Base-by-base conservation (phyloP, 1,140 invertebrate genomes). In the Drosophila willistoni region DNA sequence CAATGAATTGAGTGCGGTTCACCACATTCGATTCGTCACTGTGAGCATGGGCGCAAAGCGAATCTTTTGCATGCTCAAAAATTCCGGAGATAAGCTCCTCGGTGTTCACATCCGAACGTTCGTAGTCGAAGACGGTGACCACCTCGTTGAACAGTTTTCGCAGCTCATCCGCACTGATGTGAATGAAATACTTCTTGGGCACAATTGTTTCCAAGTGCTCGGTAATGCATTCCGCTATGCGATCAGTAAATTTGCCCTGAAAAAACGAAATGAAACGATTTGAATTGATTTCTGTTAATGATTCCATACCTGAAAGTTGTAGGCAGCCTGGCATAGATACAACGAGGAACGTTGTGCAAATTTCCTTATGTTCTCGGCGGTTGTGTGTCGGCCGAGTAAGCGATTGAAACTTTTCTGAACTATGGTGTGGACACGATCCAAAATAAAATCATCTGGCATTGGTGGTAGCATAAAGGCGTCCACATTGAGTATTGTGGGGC, bases 161-260 rank as follows among this genome's bases (percentile, higher is more conserved):
- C 39, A 92, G 51, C 47, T 90, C 81, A 0, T 91, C 80, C 12
- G 68, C 67, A 13, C 71, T 74, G 6, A 92, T 77, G 63, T 87
- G 72, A 3, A 92, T 74, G 7, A 91, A 72, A 60, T 91, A 91
- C 54, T 91, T 91, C 62, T 90, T 89, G 1, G 91, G 91, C 41
- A 92, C 79, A 71, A 91, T 80, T 1, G 59, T 77, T 65, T 90
- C 71, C 62, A 92, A 68, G 34, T 80, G 79, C 42, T 91, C 78
- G 6, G 78, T 90, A 10, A 92, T 87, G 64, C 86, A 90, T 33
- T 89, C 84, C 13, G 82, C 64, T 9, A 92, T 87, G 39, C 82
- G 75, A 34, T 92, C 90, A 9, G 82, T 90, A 13, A 86, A 79
- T 6, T 66, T 63, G 7, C 91, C 81, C 64, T 91, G 67, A 3